These are phyloP conservation scores for Ptychodera flava DNA, from an alignment of 35 echinoderm and acorn worm species.

Conservation along the genomic window DNA sequence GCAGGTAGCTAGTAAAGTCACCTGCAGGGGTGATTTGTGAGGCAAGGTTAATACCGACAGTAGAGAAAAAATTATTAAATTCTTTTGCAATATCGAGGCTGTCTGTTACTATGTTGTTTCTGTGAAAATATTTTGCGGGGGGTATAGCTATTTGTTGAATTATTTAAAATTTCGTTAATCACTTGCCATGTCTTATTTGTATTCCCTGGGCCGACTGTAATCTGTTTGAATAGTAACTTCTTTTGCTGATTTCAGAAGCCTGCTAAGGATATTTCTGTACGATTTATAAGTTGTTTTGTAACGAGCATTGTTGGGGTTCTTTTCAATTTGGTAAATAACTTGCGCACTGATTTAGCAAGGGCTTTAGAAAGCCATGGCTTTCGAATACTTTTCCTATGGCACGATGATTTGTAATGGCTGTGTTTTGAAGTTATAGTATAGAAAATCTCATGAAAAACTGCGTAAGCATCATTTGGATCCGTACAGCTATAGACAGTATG, in stretches of 20 bases:
- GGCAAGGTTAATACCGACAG: neutral
- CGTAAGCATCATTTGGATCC: neutral
- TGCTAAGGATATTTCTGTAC: neutral
- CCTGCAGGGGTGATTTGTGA: neutral
- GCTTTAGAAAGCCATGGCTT: neutral
- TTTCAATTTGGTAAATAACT: neutral
- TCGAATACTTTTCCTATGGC: neutral
- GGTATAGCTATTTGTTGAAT: neutral
- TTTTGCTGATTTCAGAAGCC: neutral
- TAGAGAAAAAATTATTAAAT: slow-evolving; percentile 19
- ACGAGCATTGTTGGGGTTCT: neutral
- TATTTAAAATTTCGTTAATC: neutral
- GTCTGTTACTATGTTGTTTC: neutral
- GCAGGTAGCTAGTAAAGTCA: slow-evolving; percentile 3
- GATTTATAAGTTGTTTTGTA: neutral
- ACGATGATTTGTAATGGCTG: neutral
- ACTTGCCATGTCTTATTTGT: neutral
- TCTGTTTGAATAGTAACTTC: neutral
- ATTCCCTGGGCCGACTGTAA: neutral
- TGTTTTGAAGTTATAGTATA: neutral
- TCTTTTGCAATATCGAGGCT: slow-evolving; percentile 3
- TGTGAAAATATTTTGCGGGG: neutral
- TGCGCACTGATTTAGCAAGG: neutral
- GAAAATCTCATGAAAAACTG: neutral
- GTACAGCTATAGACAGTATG: neutral